These are phyloP conservation scores for Epicauta chinensis DNA, from an alignment of 1,140 invertebrate species.

Conservation along the genomic window DNA sequence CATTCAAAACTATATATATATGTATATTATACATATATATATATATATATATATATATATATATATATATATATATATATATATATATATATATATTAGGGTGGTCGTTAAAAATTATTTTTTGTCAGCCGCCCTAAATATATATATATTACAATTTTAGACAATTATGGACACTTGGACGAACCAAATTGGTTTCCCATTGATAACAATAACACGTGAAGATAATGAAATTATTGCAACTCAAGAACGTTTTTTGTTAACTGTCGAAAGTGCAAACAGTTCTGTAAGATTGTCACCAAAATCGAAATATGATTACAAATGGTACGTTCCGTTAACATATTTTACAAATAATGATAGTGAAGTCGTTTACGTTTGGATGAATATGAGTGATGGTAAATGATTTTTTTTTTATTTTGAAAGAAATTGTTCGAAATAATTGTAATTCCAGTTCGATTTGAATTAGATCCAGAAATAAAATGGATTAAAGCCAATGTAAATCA, in stretches of 20 bases:
- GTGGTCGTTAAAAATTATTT: no score
- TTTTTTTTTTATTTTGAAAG: slow-evolving; percentile 2
- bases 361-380: slow-evolving; percentile 60
- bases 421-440: slow-evolving; percentile 2
- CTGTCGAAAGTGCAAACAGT: slow-evolving; percentile 39
- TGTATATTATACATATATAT: no score
- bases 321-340: slow-evolving; percentile 74
- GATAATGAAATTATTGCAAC: slow-evolving; percentile 53
- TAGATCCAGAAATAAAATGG: slow-evolving; percentile 60
- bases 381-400: slow-evolving; percentile 60
- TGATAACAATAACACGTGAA: slow-evolving; percentile 57
- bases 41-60: no score
- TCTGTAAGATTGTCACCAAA: slow-evolving; percentile 31
- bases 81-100: no score
- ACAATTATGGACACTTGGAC: slow-evolving; percentile 84
- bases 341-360: slow-evolving; percentile 52
- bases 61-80: no score
- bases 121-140: no score
- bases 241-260: slow-evolving; percentile 54
- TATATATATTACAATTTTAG: slow-evolving; percentile 34
- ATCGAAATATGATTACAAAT: slow-evolving; percentile 52
- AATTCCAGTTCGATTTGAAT: slow-evolving; percentile 57
- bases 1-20: no score
- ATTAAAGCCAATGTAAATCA: slow-evolving; percentile 84
- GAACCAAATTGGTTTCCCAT: slow-evolving; percentile 71